These are phyloP conservation scores for Athalia rosae DNA, from an alignment of 2,888 invertebrate species.

Conservation along the genomic window DNA sequence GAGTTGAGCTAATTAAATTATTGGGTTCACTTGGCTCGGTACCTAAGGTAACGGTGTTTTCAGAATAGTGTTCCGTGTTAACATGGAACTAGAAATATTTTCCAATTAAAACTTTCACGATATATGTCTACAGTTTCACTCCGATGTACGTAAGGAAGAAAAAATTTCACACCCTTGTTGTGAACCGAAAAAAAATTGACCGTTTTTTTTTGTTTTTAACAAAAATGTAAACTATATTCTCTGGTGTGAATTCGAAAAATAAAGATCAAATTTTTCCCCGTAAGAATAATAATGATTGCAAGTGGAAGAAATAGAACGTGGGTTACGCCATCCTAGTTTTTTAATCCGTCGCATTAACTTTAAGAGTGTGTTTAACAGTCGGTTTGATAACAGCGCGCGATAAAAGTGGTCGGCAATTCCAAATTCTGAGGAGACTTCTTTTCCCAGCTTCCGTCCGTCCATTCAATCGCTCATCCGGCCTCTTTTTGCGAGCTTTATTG, in stretches of 20 bases:
- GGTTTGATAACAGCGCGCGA: background rate
- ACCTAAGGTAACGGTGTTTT: background rate
- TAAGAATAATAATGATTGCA: too few species aligned
- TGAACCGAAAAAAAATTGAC: too few species aligned
- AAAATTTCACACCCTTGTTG: too few species aligned
- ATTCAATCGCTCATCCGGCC: background rate
- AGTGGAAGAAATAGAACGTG: too few species aligned
- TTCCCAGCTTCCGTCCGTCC: background rate
- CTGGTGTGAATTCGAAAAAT: too few species aligned
- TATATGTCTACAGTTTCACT: too few species aligned
- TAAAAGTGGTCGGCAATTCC: background rate
- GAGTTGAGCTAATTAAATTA: background rate
- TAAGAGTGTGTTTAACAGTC: background rate
- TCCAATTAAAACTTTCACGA: background rate
- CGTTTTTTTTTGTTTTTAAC: too few species aligned
- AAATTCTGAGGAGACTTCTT: background rate
- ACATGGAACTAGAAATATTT: background rate
- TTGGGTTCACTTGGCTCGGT: background rate
- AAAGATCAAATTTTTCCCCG: too few species aligned
- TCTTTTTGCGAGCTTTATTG: slow-evolving; percentile 12
- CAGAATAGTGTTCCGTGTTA: background rate
- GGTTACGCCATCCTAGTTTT: too few species aligned
- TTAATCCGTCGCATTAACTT: too few species aligned
- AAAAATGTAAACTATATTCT: too few species aligned
- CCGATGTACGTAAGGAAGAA: too few species aligned